These are phyloP conservation scores for Drosophila flavopinicola DNA, from an alignment of 2,888 invertebrate species.

Conservation along the genomic window DNA sequence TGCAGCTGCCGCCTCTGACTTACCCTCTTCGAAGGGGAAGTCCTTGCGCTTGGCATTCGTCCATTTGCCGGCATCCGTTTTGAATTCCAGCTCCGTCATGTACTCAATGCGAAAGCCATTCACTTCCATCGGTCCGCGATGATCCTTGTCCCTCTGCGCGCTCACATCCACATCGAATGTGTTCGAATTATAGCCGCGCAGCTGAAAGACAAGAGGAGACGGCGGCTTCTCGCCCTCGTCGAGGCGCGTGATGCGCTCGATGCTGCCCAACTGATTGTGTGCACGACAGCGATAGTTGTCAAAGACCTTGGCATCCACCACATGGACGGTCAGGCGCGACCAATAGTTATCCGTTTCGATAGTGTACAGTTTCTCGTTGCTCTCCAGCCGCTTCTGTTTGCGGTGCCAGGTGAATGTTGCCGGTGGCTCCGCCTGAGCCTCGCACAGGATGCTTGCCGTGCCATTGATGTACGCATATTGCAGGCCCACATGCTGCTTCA, in stretches of 20 bases:
- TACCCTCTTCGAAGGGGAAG: constrained; percentile 84
- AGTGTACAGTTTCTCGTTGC: constrained; percentile 76
- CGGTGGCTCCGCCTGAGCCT: constrained; percentile 86
- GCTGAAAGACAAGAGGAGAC: constrained; percentile 83
- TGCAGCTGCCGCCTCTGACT: constrained; percentile 35
- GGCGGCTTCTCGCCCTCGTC: constrained; percentile 86
- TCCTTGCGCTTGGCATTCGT: constrained; percentile 82
- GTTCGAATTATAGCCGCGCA: constrained; percentile 84
- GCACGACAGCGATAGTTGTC: constrained; percentile 86
- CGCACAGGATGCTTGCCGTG: constrained; percentile 86
- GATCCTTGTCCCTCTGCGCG: constrained; percentile 66
- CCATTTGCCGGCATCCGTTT: constrained; percentile 83
- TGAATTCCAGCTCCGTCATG: constrained; percentile 82
- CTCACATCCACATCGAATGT: constrained; percentile 84
- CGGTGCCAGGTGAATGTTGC: constrained; percentile 86
- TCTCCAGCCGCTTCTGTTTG: constrained; percentile 79
- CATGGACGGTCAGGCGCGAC: constrained; percentile 81
- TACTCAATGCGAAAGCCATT: constrained; percentile 84
- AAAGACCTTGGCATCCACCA: constrained; percentile 82
- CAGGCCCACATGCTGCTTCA: constrained; percentile 69
- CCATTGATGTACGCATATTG: constrained; percentile 85
- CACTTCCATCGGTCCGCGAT: constrained; percentile 81
- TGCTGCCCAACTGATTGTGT: constrained; percentile 85
- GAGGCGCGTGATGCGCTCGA: constrained; percentile 85
- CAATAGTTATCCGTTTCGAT: constrained; percentile 80